These are phyloP conservation scores for Arenaria interpres DNA, from an alignment of 2,113 vertebrate species.

Conservation along the genomic window DNA sequence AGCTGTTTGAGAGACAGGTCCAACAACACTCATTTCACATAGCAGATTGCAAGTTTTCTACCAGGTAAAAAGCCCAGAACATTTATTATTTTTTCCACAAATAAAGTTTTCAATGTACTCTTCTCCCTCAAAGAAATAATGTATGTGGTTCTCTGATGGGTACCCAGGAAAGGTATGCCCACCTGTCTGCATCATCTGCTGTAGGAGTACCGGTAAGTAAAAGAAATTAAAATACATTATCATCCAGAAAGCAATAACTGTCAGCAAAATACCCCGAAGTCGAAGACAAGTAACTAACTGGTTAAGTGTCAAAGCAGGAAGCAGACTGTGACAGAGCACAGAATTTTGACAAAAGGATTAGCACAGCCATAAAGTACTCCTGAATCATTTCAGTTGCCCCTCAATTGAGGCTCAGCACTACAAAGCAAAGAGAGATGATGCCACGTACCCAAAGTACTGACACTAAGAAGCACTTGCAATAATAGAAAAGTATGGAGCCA, in stretches of 20 bases:
- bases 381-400: not conserved
- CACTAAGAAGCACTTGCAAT: not conserved
- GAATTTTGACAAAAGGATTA: not conserved
- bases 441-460: not conserved
- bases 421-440: not conserved
- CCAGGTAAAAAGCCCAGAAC: not conserved
- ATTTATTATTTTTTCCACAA: not conserved
- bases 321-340: not conserved
- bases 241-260: not conserved
- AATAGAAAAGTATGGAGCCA: not conserved
- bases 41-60: not conserved
- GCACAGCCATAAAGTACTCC: not conserved
- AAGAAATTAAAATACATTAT: not conserved
- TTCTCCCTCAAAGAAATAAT: not conserved
- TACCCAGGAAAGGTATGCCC: not conserved
- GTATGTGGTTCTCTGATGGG: fast-evolving
- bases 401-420: not conserved
- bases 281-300: not conserved
- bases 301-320: not conserved
- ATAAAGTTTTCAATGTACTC: not conserved
- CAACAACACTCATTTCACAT: not conserved
- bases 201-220: not conserved
- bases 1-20: not conserved
- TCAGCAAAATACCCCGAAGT: not conserved
- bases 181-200: not conserved